Conservation (phyloP, 2,888 invertebrate genomes). For the Drosophila glabriapex region DNA sequence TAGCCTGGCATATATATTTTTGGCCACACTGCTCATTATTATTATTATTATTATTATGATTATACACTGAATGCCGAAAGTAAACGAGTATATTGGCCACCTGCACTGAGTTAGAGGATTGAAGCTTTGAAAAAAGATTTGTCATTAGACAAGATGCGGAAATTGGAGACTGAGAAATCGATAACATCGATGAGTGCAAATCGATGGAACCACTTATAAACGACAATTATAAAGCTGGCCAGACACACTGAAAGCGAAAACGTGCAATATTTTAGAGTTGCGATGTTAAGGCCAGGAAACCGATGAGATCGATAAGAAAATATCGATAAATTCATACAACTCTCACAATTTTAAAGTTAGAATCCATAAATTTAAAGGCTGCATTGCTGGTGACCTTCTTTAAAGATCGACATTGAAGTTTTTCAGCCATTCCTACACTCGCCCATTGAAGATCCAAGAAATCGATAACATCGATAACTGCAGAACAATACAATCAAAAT, state of each 20-base stretch:
- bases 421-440: not conserved
- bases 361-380: not conserved
- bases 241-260: not conserved
- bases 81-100: not conserved
- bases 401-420: not conserved
- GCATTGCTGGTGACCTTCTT: not conserved
- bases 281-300: not conserved
- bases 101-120: not conserved
- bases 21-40: slow-evolving; percentile 52
- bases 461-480: no score
- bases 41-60: slow-evolving; percentile 29
- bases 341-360: not conserved
- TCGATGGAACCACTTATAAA: not conserved
- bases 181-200: not conserved
- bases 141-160: not conserved
- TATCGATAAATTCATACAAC: not conserved
- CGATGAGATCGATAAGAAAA: not conserved
- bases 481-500: no score
- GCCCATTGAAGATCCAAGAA: no score
- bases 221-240: not conserved
- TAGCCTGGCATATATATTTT: slow-evolving; percentile 38
- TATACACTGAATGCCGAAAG: not conserved
- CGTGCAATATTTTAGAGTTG: not conserved
- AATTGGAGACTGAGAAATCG: not conserved
- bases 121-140: not conserved